A percentile compares a stretch with the other conserved stretches of the same genome.
These are phyloP conservation scores for Stenopsyche tienmushanensis DNA, from an alignment of 1,140 invertebrate genomes.

Conservation along the genomic window DNA sequence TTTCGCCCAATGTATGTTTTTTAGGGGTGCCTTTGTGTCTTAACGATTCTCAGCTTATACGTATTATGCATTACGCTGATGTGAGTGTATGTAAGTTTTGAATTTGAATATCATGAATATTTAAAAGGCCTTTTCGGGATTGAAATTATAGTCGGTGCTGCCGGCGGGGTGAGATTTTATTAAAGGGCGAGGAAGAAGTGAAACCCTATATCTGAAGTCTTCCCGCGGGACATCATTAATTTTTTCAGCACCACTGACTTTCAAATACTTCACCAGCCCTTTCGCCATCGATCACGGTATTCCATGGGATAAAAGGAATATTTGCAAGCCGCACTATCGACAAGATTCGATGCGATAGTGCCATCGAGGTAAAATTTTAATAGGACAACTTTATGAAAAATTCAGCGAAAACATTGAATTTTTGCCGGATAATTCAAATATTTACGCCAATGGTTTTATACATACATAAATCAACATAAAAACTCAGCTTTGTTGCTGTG, in stretches of 20 bases:
- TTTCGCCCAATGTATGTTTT: not conserved
- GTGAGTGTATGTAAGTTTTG: too few relatives aligned
- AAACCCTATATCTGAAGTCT: slow-evolving; percentile 28
- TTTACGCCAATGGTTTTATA: too few relatives aligned
- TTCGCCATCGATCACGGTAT: slow-evolving; percentile 22
- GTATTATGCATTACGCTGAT: too few relatives aligned
- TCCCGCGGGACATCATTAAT: slow-evolving; percentile 41
- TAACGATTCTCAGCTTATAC: not conserved
- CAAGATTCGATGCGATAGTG: not conserved
- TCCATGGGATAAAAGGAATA: not conserved
- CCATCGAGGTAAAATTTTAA: not conserved
- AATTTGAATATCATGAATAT: slow-evolving; percentile 30
- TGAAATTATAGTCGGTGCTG: slow-evolving; percentile 13
- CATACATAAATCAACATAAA: too few relatives aligned
- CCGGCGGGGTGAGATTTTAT: slow-evolving; percentile 24
- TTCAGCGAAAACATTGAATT: too few relatives aligned
- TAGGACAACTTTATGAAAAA: too few relatives aligned
- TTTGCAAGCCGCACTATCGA: not conserved
- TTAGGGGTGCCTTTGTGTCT: not conserved
- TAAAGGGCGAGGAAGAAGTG: slow-evolving; percentile 27
- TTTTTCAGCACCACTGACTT: slow-evolving; percentile 39
- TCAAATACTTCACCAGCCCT: slow-evolving; percentile 35
- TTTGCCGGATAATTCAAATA: too few relatives aligned
- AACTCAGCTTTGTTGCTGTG: too few relatives aligned
- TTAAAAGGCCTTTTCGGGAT: slow-evolving; percentile 16